phyloP scores from a whole-genome alignment of 1,140 invertebrate species.

The Dendroctonus valens region DNA sequence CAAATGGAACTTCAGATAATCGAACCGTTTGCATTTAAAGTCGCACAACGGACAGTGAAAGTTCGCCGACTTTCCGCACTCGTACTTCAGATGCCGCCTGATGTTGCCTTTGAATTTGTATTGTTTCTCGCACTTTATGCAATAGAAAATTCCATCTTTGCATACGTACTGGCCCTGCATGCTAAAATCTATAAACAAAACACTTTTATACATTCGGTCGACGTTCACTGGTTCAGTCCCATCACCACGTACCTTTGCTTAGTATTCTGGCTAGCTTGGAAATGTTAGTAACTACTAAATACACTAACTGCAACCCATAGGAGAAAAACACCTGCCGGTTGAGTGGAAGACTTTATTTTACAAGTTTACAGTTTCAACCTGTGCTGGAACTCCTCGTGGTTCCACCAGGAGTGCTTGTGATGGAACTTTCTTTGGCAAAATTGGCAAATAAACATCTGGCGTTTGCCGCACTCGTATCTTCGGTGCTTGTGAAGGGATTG shows the following conservation, averaged over 20 bases:
- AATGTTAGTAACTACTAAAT: constrained; percentile 7
- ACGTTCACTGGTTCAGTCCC: constrained; percentile 2
- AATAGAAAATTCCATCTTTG: constrained; percentile 35
- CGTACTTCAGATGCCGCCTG: constrained; percentile 39
- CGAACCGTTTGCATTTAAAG: constrained; percentile 47
- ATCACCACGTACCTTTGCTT: constrained; percentile 27
- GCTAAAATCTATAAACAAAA: constrained; percentile 14
- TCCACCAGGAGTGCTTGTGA: constrained; percentile 37
- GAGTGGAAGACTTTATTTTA: too few relatives aligned
- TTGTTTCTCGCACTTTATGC: constrained; percentile 36
- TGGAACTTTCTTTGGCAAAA: constrained; percentile 37
- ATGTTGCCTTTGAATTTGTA: constrained; percentile 43
- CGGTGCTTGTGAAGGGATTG: too few relatives aligned
- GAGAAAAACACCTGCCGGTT: too few relatives aligned
- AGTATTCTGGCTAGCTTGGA: not conserved
- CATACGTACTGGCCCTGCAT: constrained; percentile 32
- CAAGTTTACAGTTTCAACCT: not conserved
- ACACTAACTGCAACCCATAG: too few relatives aligned
- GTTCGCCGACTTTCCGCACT: constrained; percentile 49
- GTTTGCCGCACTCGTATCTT: constrained; percentile 61
- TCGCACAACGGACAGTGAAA: constrained; percentile 51
- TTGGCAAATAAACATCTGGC: constrained; percentile 56
- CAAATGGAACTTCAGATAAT: constrained; percentile 40
- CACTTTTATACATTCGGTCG: too few relatives aligned
- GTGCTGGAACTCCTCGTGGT: constrained; percentile 21